Base-by-base conservation (phyloP, 2,888 invertebrate species). In the Xanthia icteritia region DNA sequence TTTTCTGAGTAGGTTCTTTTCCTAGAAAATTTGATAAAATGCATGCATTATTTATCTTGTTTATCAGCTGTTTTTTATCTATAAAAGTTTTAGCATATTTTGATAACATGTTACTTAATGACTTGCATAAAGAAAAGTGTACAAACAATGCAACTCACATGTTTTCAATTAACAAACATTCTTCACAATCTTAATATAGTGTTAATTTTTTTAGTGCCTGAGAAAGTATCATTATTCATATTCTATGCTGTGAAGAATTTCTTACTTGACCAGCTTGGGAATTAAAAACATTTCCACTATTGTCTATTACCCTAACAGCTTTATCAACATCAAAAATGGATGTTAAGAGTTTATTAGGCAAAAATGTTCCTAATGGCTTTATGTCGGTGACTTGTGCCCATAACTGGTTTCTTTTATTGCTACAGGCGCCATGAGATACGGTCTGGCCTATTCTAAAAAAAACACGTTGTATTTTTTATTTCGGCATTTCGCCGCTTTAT, bases 371-470 rank as follows among this genome's bases (percentile, higher is more conserved):
- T 77, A 79, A 79, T 67, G 77, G 77, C 76, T 71, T 31, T 82
- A 77, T 70, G 67, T 42, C 42, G 63, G 66, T 74, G 64, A 72
- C 73, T 77, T 82, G 77, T 77, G 74, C 73, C 85, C 78, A 84
- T 88, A 86, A 88, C 87, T 82, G 88, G 88, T 85, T 88, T 81
- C 67, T 81, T 88, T 88, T 86, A 88, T 85, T 77, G 60, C 79
- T 70, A 60, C 51, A 72, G 73, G 86, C 81, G 78, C 86, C 86
- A 73, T 42, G 65, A 60, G 70, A 77, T 69, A 73, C 42, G 13
- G 58, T 23, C 68, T 61, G 48, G 72, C 60, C 51, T 77, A 67
- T 75, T 77, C 54, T 65, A 76, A 81, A 84, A n/a, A 64, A 81
- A 60, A 63, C 58, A 82, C 60, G 11, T 56, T 0, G 36, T 23